Evolutionary conservation across 2,113 vertebrate species (phyloP), one percentile per base, ranked within the genome.

Genomic region (Leuciscus idus): DNA sequence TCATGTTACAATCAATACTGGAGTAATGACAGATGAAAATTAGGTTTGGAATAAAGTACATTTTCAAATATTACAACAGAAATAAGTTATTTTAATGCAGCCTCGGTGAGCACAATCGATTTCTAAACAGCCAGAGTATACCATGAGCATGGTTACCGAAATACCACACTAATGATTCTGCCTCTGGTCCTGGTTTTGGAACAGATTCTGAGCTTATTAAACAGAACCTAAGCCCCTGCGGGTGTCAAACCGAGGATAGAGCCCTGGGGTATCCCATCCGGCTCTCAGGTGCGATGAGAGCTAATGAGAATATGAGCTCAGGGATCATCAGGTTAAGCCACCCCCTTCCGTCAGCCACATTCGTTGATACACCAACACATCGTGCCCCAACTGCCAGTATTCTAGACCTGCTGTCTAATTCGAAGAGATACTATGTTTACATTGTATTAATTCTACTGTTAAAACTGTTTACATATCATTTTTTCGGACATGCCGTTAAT

Each of bases 251-350:
- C 84, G 77, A 28, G 43, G 77, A 85, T 84, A 33, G 52, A 66
- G 62, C 66, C 66, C 79, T 70, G 39, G 74, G 57, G 85, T 85
- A 78, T 70, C 83, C 89, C 46, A 52, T 48, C 68, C 83, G 61
- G 84, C 46, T 62, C 70, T 72, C 81, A 86, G 85, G 80, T 84
- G 79, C 33, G 33, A 75, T 80, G n/a, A 77, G 48, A 81, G 62
- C 84, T 86, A 88, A 90, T 87, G 86, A 86, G 80, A 75, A 74
- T 59, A 61, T 52, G 36, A 72, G 86, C 86, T 46, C 33, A 76
- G 57, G 81, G 64, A 66, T 82, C 48, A 89, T 82, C 82, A 84
- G 81, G 59, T 78, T 77, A 73, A 74, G 48, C 78, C 79, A 9
- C 59, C 61, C 46, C 55, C 28, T 55, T 39, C 64, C 68, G 52